phyloP scores from a whole-genome alignment of 2,888 invertebrate genomes.

The Yponomeuta evonymella region DNA sequence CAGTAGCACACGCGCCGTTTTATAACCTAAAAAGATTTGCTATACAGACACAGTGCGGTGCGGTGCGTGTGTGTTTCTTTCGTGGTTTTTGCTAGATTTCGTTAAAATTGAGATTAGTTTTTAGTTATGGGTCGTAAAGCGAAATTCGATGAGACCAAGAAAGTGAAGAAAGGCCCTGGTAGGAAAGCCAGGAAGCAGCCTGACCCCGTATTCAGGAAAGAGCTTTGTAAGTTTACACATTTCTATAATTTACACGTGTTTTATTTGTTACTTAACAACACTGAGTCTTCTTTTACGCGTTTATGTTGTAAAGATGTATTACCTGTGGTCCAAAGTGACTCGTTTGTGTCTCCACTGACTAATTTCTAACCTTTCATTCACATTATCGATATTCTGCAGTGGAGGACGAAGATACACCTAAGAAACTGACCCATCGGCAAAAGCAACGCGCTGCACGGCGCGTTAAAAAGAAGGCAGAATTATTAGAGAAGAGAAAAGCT shows the following conservation, averaged over 20 bases:
- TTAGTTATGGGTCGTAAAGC: conserved; percentile 88
- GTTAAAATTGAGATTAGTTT: background rate
- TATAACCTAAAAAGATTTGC: too few species aligned
- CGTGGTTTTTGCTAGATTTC: background rate
- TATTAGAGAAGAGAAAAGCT: conserved; percentile 58
- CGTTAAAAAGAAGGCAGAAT: conserved; percentile 67
- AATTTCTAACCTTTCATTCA: background rate
- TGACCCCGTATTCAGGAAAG: conserved; percentile 82
- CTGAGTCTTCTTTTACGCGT: background rate
- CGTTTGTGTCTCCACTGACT: background rate
- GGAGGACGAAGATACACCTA: conserved; percentile 68
- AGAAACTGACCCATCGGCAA: conserved; percentile 81
- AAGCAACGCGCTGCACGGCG: conserved; percentile 81
- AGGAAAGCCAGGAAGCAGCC: conserved; percentile 91
- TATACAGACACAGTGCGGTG: too few species aligned
- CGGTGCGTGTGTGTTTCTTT: background rate
- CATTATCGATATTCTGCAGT: conserved; percentile 38
- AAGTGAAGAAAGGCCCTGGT: conserved; percentile 88
- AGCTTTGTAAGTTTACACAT: conserved; percentile 52
- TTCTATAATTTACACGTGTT: background rate
- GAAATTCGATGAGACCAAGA: conserved; percentile 81
- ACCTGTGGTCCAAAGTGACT: background rate
- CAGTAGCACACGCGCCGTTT: too few species aligned
- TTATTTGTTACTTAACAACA: background rate
- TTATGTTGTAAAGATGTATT: background rate